Base-by-base conservation (phyloP, 2,888 invertebrate species). In the Andrena trimmerana region DNA sequence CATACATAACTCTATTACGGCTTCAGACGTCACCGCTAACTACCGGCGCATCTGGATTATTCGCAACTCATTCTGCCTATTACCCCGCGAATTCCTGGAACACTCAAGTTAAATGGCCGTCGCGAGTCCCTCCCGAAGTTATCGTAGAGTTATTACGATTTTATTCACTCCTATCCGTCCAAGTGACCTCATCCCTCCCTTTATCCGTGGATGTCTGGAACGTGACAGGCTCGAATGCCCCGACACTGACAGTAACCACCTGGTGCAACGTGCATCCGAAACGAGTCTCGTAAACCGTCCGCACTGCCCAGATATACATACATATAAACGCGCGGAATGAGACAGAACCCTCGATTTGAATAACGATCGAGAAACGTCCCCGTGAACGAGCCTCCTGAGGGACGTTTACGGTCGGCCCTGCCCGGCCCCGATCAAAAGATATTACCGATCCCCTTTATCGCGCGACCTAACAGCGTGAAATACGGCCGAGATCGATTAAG, bases 341-440 rank as follows among this genome's bases (percentile, higher is more conserved):
- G 71, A 67, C 78, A 68, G 68, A 27, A 68, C 48, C 42, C 79
- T 72, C 81, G 77, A 87, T 87, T 87, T 87, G 85, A 87, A 87
- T 87, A 87, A 87, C 87, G 85, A 83, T 70, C 66, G 80, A 78
- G 50, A 62, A 82, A 82, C 83, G 71, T 69, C 66, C 63, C 66
- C 27, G 24, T 62, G 24, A 78, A 84, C 74, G 74, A 78, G 70
- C 48, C 78, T 67, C 71, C 65, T 36, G 83, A 82, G 83, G 50
- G 72, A 84, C 84, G 75, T 76, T 84, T 81, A 83, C 70, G 71
- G 71, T 59, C 74, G 70, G n/a, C 27, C 73, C 71, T 36, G 48
- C 63, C 52, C 74, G 70, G 48, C 54, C 52, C 68, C 73, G 52
- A 78, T 74, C 74, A 82, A 75, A 78, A 84, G 75, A 42, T 82